Conservation (phyloP, 2,888 invertebrate species). For the Cantharis flavilabris region DNA sequence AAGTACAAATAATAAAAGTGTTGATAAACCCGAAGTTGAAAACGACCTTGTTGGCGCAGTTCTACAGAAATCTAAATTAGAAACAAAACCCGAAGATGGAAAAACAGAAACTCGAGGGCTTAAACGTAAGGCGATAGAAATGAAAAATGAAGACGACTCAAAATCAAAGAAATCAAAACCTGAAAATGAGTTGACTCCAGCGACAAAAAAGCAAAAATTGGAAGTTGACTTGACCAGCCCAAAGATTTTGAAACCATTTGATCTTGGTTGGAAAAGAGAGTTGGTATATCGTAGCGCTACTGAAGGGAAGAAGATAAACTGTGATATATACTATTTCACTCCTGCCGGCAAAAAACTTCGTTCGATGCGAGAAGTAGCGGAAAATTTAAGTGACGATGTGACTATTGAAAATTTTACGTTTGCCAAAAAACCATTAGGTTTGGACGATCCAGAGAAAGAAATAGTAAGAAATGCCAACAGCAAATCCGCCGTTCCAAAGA, state of each 20-base stretch:
- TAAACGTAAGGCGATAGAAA: not conserved
- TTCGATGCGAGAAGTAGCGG: slow-evolving; percentile 73
- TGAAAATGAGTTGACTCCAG: slow-evolving; percentile 21
- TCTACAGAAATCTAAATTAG: slow-evolving; percentile 7
- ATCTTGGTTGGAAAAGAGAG: slow-evolving; percentile 79
- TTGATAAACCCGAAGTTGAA: not conserved
- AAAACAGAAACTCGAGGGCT: not conserved
- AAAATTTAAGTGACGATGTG: slow-evolving; percentile 57
- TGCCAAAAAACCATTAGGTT: slow-evolving; percentile 75
- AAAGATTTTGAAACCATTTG: slow-evolving; percentile 62
- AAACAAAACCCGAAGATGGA: not conserved
- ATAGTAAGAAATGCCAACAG: slow-evolving; percentile 70
- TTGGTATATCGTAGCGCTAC: slow-evolving; percentile 71
- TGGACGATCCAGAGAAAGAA: slow-evolving; percentile 76
- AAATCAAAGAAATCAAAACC: slow-evolving; percentile 18
- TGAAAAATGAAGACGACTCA: slow-evolving; percentile 4
- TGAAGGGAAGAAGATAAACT: slow-evolving; percentile 61
- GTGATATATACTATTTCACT: slow-evolving; percentile 84
- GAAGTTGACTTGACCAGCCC: slow-evolving; percentile 55
- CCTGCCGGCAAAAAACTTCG: slow-evolving; percentile 78
- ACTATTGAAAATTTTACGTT: slow-evolving; percentile 82
- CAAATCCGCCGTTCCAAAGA: slow-evolving; percentile 35
- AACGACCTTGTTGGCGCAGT: not conserved
- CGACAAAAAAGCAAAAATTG: slow-evolving; percentile 43
- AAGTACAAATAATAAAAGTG: too few relatives aligned